These are phyloP conservation scores for Plebejus melissa DNA, from an alignment of 2,888 invertebrate genomes.

Conservation along the genomic window DNA sequence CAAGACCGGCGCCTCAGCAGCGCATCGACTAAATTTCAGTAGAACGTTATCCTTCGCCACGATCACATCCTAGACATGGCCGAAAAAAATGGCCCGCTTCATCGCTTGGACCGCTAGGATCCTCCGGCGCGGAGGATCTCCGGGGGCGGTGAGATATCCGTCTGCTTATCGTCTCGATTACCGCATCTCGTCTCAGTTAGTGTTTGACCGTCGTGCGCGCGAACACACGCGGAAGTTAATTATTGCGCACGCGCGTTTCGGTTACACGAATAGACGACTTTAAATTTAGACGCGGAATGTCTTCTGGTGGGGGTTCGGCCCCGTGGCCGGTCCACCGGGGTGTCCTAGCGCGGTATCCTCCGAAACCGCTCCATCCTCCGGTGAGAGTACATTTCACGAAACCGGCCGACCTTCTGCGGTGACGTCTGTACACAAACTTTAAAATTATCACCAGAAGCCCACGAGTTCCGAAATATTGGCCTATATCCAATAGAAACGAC, in stretches of 20 bases:
- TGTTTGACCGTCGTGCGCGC: constrained; percentile 72
- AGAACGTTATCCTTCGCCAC: constrained; percentile 57
- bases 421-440: constrained; percentile 66
- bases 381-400: constrained; percentile 62
- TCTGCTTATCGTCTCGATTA: constrained; percentile 64
- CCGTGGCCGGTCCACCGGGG: constrained; percentile 87
- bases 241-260: constrained; percentile 68
- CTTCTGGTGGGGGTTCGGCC: constrained; percentile 79
- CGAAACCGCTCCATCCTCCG: constrained; percentile 64
- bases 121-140: constrained; percentile 70
- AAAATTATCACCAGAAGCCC: constrained; percentile 63
- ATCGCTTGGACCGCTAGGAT: constrained; percentile 69
- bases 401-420: constrained; percentile 53
- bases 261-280: constrained; percentile 74
- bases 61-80: constrained; percentile 54
- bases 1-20: constrained; percentile 54
- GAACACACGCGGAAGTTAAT: constrained; percentile 75
- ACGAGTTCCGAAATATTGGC: constrained; percentile 68
- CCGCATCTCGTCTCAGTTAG: constrained; percentile 66
- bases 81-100: constrained; percentile 50
- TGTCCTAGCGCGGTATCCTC: constrained; percentile 71
- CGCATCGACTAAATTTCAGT: constrained; percentile 59
- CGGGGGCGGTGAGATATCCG: constrained; percentile 66
- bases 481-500: constrained; percentile 72
- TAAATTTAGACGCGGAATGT: constrained; percentile 76